Evolutionary conservation across 1,140 invertebrate species (phyloP), one percentile per base, ranked within the genome.

Genomic region (Drosophila nannoptera): DNA sequence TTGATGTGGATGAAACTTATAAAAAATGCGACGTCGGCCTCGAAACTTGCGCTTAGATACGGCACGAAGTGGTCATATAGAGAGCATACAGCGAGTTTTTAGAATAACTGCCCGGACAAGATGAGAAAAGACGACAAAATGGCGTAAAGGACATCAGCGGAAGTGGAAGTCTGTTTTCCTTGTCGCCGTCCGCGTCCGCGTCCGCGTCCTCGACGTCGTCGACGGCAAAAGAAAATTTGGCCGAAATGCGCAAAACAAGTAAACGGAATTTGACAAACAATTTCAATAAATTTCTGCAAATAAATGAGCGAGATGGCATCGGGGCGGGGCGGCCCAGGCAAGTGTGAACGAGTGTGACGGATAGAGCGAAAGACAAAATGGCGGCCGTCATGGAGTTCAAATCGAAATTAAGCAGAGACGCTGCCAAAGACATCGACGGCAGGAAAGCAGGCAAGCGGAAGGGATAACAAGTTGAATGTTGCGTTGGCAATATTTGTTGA

Each of bases 261-360:
- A 81, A 84, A 81, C 82, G 81, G 81, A 84, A 84, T 84, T 84
- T 84, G 81, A 84, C 81, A 84, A 84, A 84, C 81, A 86, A 84
- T 86, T 84, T 84, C 81, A 84, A 84, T 84, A 84, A 84, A 84
- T 84, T 84, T 84, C 74, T 77, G 81, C 77, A 84, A 84, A 84
- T 86, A 86, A 86, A 69, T 77, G 81, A 81, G 67, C 55, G 63
- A 72, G 81, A 74, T 53, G 60, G 73, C 40, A 50, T 43, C 4
- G 36, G 11, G n/a, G n/a, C n/a, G n/a, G 22, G 14, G 16, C n/a
- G 29, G 64, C 12, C 33, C 16, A 45, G 38, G 40, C 36, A 14
- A 58, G 43, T 56, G 62, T 33, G 22, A 59, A 14, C 33, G 49
- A 54, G 12, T 46, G 49, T 4, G 42, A 60, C 9, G 29, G 32